Evolutionary conservation across 2,797 vertebrate species (phyloP).

Genomic region (Pangasius macronema): DNA sequence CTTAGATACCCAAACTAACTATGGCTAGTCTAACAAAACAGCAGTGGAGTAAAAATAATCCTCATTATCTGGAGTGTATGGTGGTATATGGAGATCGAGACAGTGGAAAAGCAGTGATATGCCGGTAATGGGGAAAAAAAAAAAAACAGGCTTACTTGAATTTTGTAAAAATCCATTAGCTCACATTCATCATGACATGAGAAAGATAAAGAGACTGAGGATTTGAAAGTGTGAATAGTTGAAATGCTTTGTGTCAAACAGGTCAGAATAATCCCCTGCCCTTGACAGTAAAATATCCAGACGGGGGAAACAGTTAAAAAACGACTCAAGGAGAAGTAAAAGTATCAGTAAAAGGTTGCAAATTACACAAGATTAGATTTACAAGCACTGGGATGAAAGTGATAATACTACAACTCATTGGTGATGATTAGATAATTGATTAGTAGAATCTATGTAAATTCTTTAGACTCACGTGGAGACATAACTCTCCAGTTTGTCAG

Average conservation of each 20-base stretch:
- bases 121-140: constrained; percentile 64
- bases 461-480: not conserved
- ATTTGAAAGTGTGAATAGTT: constrained; percentile 24
- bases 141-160: constrained; percentile 50
- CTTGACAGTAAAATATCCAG: constrained; percentile 4
- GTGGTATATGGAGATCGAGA: not conserved
- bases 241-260: constrained; percentile 16
- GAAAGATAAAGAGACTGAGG: not conserved
- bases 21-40: constrained; percentile 4
- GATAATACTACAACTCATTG: not conserved
- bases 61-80: not conserved
- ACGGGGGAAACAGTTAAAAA: not conserved
- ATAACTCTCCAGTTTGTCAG: not conserved
- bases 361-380: not conserved
- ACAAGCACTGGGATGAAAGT: not conserved
- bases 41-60: not conserved
- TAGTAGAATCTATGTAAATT: not conserved
- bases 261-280: not conserved
- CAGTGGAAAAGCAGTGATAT: constrained; percentile 9
- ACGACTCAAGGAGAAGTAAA: not conserved
- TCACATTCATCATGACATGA: not conserved
- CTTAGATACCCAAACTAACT: not conserved
- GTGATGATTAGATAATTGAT: not conserved
- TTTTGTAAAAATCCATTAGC: constrained; percentile 75
- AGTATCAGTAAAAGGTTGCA: not conserved